Evolutionary conservation across 1,140 invertebrate species (phyloP), one percentile per base, ranked within the genome.

Genomic region (Pogonus chalceus): DNA sequence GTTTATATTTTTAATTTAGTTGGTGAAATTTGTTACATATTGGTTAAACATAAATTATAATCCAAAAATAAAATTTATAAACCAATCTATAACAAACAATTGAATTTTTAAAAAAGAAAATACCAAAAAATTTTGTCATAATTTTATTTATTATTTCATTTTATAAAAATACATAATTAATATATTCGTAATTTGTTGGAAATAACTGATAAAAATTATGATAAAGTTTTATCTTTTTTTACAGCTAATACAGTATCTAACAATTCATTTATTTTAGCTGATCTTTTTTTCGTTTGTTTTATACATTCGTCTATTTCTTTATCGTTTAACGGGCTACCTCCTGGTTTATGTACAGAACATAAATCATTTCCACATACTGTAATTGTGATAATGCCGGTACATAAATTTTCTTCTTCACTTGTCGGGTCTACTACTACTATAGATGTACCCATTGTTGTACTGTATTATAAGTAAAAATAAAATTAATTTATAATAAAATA

Each of bases 401-500:
- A 71, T 20, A 77, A 64, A 59, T 66, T 67, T 69, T 82, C 79
- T 65, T 81, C 79, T 56, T 80, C 77, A 47, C 70, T 63, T 18
- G 76, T 79, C 18, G 79, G 79, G 69, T 82, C 79, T 18, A 63
- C 69, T 26, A 81, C 60, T 43, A 80, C 63, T 21, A 73, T 63
- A 57, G 76, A 66, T n/a, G n/a, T n/a, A n/a, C n/a, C n/a, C n/a
- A n/a, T n/a, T n/a, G n/a, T n/a, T n/a, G n/a, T n/a, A n/a, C n/a
- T n/a, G n/a, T n/a, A 55, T 76, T 79, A 53, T 35, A 73, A 69
- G 60, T 37, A 60, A 57, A 61, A 54, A 48, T 35, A 23, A 37
- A 12, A 52, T 37, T 48, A 57, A 51, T 51, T 52, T 35, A 26
- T 43, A 48, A 22, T 16, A 20, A 50, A 43, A 55, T 49, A 50